Evolutionary conservation across 2,888 invertebrate species (phyloP).

Genomic region (Thelaira solivaga): DNA sequence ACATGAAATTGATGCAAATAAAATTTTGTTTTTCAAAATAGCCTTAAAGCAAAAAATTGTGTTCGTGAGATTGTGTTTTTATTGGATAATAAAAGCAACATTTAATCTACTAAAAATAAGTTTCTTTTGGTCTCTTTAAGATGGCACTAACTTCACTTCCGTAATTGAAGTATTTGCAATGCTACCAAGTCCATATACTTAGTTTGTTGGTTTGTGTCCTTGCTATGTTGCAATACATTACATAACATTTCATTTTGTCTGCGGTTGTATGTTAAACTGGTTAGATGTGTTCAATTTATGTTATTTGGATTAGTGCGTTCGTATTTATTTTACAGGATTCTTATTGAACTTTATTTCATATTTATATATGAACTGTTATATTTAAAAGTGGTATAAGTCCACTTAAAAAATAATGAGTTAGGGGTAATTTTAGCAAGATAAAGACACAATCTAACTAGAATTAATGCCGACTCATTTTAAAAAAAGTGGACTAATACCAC

Average conservation of each 20-base stretch:
- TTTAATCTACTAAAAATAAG: not conserved
- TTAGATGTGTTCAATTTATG: no score
- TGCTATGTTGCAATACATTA: slow-evolving; percentile 40
- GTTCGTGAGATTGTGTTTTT: not conserved
- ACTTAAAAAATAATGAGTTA: no score
- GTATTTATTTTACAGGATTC: no score
- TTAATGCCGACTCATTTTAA: no score
- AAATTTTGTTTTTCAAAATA: not conserved
- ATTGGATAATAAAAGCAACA: not conserved
- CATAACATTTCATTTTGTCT: not conserved
- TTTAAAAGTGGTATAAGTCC: no score
- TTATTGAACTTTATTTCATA: no score
- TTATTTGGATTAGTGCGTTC: no score
- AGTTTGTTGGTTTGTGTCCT: slow-evolving; percentile 47
- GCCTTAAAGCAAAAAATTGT: not conserved
- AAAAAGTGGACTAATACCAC: no score
- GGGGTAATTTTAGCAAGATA: no score
- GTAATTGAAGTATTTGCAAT: slow-evolving; percentile 22
- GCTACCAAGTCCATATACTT: slow-evolving; percentile 56
- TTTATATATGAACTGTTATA: no score
- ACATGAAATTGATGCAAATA: no score
- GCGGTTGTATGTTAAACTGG: not conserved
- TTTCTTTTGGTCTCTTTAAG: slow-evolving; percentile 28
- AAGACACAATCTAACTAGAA: no score
- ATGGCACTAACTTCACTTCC: slow-evolving; percentile 46